phyloP scores from a whole-genome alignment of 2,888 invertebrate species.

The Ochlodes sylvanus region DNA sequence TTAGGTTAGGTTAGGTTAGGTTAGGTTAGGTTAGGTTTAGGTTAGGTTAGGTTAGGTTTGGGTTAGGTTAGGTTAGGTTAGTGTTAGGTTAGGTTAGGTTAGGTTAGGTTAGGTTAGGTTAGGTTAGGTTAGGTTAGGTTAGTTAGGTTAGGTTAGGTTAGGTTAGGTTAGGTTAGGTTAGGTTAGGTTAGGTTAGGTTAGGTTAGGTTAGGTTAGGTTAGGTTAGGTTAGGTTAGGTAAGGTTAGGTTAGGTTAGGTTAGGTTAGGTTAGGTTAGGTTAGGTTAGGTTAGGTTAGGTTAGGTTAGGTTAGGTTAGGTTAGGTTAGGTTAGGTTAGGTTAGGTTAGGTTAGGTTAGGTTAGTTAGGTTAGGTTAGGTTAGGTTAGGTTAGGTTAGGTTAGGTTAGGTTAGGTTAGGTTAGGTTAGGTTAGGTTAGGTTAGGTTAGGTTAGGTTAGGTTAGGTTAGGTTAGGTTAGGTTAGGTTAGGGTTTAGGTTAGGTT shows the following conservation, averaged over 20 bases:
- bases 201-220: slow-evolving; percentile 12
- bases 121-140: slow-evolving; percentile 14
- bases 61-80: slow-evolving; percentile 30
- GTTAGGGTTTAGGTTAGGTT: slow-evolving; percentile 42
- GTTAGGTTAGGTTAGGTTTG: slow-evolving; percentile 34
- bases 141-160: slow-evolving; percentile 13
- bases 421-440: slow-evolving; percentile 42
- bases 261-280: slow-evolving; percentile 42
- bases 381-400: slow-evolving; percentile 37
- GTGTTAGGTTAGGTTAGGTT: slow-evolving; percentile 15
- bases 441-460: slow-evolving; percentile 41
- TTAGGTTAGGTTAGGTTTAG: slow-evolving; percentile 38
- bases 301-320: slow-evolving; percentile 41
- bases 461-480: slow-evolving; percentile 46
- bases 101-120: slow-evolving; percentile 14
- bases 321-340: slow-evolving; percentile 34
- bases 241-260: slow-evolving; percentile 44
- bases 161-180: slow-evolving; percentile 9
- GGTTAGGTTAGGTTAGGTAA: slow-evolving; percentile 38
- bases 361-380: slow-evolving; percentile 23
- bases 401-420: slow-evolving; percentile 40
- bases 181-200: slow-evolving; percentile 15
- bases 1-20: slow-evolving; percentile 38
- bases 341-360: slow-evolving; percentile 39
- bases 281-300: slow-evolving; percentile 43